Evolutionary conservation across 2,797 vertebrate genomes (phyloP).

Genomic region (Sternarchorhynchus goeldii): DNA sequence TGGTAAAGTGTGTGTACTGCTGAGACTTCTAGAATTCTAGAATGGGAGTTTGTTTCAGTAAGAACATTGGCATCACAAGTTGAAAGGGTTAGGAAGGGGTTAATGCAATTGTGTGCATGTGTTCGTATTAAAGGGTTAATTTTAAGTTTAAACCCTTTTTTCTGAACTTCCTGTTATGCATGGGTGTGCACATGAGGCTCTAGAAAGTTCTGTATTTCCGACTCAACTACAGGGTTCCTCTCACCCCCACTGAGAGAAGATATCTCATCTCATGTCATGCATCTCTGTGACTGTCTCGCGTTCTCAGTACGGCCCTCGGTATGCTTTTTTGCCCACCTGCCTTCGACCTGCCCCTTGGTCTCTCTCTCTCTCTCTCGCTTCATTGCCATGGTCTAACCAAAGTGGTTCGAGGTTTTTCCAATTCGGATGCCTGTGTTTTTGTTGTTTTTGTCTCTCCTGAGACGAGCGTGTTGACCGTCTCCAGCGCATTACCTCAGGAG

Average conservation of each 20-base stretch:
- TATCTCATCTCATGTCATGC: not conserved
- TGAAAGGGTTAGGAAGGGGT: slow-evolving; percentile 63
- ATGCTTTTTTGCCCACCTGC: not conserved
- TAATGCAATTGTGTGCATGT: slow-evolving; percentile 25
- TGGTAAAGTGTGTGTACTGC: not conserved
- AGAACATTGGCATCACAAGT: not conserved
- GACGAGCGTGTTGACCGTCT: too few relatives aligned
- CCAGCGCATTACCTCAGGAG: too few relatives aligned
- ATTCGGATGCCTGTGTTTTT: too few relatives aligned
- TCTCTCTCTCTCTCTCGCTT: not conserved
- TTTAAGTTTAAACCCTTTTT: slow-evolving; percentile 22
- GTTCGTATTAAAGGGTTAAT: slow-evolving; percentile 30
- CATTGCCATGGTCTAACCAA: not conserved
- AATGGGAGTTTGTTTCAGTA: not conserved
- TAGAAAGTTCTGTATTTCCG: slow-evolving; percentile 24
- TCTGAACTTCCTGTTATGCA: slow-evolving; percentile 45
- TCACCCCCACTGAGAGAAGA: slow-evolving; percentile 6
- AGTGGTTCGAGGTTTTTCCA: not conserved
- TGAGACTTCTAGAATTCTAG: not conserved
- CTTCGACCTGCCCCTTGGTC: too few relatives aligned
- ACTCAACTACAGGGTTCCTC: not conserved
- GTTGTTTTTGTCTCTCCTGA: too few relatives aligned
- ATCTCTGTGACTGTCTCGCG: not conserved
- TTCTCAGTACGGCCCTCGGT: too few relatives aligned
- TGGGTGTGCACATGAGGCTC: slow-evolving; percentile 44